phyloP scores from a whole-genome alignment of 2,113 vertebrate species.

The Lagenorhynchus albirostris region DNA sequence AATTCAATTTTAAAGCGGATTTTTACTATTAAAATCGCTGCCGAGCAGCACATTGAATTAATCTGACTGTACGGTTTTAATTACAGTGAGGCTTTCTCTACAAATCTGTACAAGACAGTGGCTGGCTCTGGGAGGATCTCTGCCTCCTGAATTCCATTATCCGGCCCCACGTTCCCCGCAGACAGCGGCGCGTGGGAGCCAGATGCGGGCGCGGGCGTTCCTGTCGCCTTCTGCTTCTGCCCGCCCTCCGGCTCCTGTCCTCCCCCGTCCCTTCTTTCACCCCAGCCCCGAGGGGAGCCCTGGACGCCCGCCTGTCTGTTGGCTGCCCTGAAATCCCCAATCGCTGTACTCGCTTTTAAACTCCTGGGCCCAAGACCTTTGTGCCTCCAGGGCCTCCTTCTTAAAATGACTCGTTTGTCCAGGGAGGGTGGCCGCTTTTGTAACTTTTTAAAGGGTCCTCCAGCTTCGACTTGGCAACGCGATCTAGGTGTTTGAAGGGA shows the following conservation, averaged over 20 bases:
- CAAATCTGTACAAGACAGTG: conserved; percentile 85
- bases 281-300: conserved; percentile 77
- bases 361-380: conserved; percentile 74
- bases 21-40: conserved; percentile 79
- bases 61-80: conserved; percentile 84
- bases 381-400: conserved; percentile 61
- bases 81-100: conserved; percentile 81
- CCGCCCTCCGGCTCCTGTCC: conserved; percentile 73
- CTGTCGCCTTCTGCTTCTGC: conserved; percentile 62
- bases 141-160: conserved; percentile 85
- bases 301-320: conserved; percentile 86
- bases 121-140: conserved; percentile 80
- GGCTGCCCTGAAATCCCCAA: conserved; percentile 75
- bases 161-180: conserved; percentile 74
- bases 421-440: conserved; percentile 69
- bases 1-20: conserved; percentile 78
- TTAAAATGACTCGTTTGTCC: conserved; percentile 65
- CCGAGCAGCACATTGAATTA: conserved; percentile 80
- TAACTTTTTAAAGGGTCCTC: conserved; percentile 45
- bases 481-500: conserved; percentile 11
- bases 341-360: conserved; percentile 69
- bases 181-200: conserved; percentile 85
- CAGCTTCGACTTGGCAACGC: conserved; percentile 68
- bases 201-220: conserved; percentile 73
- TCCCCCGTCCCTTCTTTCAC: conserved; percentile 80